Percentiles rank a stretch among this genome's conserved stretches.
These are phyloP conservation scores for Aeoliscus strigatus DNA, from an alignment of 2,797 vertebrate species.

Conservation along the genomic window DNA sequence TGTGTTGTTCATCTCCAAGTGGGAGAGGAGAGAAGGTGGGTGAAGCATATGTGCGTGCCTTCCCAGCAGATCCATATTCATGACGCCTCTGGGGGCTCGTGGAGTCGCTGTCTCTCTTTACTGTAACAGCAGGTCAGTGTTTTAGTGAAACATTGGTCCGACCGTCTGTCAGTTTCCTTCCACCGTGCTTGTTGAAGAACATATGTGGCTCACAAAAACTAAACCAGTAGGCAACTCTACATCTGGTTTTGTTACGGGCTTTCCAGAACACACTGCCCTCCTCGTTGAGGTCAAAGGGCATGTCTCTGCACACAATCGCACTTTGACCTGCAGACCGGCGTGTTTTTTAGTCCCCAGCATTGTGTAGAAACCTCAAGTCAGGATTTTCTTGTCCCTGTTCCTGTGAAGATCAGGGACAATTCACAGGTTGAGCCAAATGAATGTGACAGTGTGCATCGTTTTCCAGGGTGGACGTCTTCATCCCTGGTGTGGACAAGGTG, in stretches of 20 bases:
- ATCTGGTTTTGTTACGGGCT: conserved; percentile 39
- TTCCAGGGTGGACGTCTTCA: conserved; percentile 91
- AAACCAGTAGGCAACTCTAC: conserved; percentile 11
- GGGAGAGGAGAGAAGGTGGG: conserved; percentile 43
- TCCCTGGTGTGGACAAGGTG: conserved; percentile 85
- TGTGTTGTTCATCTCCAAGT: conserved; percentile 53
- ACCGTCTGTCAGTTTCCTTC: conserved; percentile 30
- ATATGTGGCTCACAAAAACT: conserved; percentile 10
- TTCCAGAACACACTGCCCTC: conserved; percentile 29
- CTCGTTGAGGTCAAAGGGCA: conserved; percentile 28
- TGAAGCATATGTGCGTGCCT: conserved; percentile 55
- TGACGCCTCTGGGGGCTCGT: conserved; percentile 43
- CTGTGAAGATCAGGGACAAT: background rate
- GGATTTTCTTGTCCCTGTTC: conserved; percentile 1
- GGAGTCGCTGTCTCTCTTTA: conserved; percentile 26
- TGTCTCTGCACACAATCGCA: conserved; percentile 19
- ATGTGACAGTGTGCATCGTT: conserved; percentile 6
- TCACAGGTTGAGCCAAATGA: background rate
- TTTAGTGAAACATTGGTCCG: conserved; percentile 39
- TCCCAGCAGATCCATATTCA: conserved; percentile 47
- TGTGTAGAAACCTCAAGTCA: conserved; percentile 2
- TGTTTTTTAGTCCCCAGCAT: conserved; percentile 7
- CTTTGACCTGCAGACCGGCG: conserved; percentile 28
- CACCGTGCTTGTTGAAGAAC: conserved; percentile 19
- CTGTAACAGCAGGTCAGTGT: conserved; percentile 56